Base-by-base conservation (phyloP, 2,113 vertebrate species). In the Tapirus terrestris region DNA sequence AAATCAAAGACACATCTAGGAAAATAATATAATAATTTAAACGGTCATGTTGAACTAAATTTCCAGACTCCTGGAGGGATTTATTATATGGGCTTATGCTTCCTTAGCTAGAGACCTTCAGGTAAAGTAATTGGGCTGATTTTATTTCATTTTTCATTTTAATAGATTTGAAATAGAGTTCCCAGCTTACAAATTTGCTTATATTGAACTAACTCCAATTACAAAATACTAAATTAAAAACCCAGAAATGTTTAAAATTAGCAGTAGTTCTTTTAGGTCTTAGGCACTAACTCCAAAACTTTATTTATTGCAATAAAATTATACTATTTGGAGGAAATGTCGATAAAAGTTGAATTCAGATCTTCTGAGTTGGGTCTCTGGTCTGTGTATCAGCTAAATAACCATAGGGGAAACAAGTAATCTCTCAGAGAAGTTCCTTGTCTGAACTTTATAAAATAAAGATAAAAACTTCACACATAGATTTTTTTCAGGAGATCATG, bases 1-100 rank as follows among this genome's bases (percentile, higher is more conserved):
- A 90, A 88, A 29, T 36, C 6, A 93, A 80, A 61, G 51, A 65
- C 8, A 76, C 17, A 73, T 63, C 1, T 31, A 67, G 18, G n/a
- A 73, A 97, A 96, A 81, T 92, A 77, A 92, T 36, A 67, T 58
- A 86, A 92, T 70, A 61, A 87, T 48, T 88, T 77, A 93, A 81
- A 20, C 10, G 60, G 53, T 89, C 70, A 61, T n/a, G 45, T 76
- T 91, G 65, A 89, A 84, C 63, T 81, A 91, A 84, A 67, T 60
- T 43, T 9, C 11, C 53, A 79, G 51, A 43, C 10, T 93, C 45
- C 39, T 88, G 45, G 10, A 91, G 61, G 48, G 14, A 93, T 88
- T 93, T 93, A 61, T 89, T 91, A 43, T 56, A 84, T 33, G 1
- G 16, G 17, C 6, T 88, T 77, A 65, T 94, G 33, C 39, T 92